Evolutionary conservation across 2,113 vertebrate species (phyloP), one percentile per base, ranked within the genome.

Genomic region (Trichomycterus rosablanca): DNA sequence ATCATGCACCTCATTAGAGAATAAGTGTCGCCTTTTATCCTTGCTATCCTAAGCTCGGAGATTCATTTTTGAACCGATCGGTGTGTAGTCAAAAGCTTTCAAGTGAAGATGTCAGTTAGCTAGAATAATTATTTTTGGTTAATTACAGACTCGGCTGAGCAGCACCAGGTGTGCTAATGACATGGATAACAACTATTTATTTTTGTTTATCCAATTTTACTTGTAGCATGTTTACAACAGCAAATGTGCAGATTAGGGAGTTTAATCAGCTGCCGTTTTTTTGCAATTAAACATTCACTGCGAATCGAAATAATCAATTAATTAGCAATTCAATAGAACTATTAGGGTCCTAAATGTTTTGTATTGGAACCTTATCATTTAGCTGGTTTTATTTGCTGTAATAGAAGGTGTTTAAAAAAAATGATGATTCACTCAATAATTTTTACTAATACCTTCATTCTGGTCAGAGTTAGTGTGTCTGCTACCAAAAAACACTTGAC

Each of bases 101-200:
- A 40, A 12, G 22, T 46, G 28, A 67, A 55, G 35, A 54, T 22
- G 34, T 48, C 66, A 64, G 12, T 53, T 28, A 46, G n/a, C 37
- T 50, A 0, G 43, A 48, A 48, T 32, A 40, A 59, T 59, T 63
- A n/a, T 26, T 59, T 65, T 42, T 65, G 37, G 34, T 39, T 65
- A 43, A 65, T 70, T 53, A 54, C 42, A 48, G 42, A 19, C 35
- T 52, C 24, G 40, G 53, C 34, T 15, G 32, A 53, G 59, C 61
- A 34, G 19, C 43, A 70, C 23, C 61, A 65, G 55, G 55, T 65
- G 55, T 53, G 51, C 55, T 65, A 70, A 65, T 70, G 50, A 54
- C 61, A 59, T 24, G 37, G 40, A 59, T 59, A 49, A 65, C 19
- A 15, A 34, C 55, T 59, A 39, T 54, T 51, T 35, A 16, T 11